Conservation (phyloP, 2,113 vertebrate species). For the Chaetodon trifascialis region DNA sequence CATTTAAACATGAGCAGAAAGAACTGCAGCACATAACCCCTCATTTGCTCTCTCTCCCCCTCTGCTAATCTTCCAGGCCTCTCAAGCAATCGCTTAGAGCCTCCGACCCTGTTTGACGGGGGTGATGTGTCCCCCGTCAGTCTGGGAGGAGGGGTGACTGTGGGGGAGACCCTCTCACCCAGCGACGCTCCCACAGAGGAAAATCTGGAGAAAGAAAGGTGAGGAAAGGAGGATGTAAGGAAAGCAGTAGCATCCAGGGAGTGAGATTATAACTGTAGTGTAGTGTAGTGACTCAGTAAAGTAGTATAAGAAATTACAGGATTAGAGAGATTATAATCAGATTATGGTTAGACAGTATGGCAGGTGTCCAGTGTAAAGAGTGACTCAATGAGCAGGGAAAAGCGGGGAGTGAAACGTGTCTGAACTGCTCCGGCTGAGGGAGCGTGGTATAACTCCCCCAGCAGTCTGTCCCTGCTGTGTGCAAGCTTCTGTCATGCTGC, state of each 20-base stretch:
- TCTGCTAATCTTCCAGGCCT: conserved; percentile 57
- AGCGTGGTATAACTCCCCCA: conserved; percentile 78
- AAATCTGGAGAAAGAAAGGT: conserved; percentile 88
- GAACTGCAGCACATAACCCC: background rate
- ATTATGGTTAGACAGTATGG: conserved; percentile 24
- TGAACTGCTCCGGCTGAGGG: conserved; percentile 70
- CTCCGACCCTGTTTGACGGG: conserved; percentile 64
- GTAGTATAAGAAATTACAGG: background rate
- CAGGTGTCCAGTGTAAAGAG: background rate
- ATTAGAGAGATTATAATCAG: conserved; percentile 2
- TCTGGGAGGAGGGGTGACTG: conserved; percentile 7
- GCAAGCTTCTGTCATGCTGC: conserved; percentile 80
- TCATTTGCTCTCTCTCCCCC: background rate
- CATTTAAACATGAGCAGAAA: no score
- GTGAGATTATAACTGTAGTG: conserved; percentile 2
- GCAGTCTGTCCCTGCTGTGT: conserved; percentile 80
- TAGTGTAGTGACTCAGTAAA: conserved; percentile 13
- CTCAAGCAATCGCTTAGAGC: conserved; percentile 71
- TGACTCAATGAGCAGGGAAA: conserved; percentile 2
- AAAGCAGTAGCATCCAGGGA: background rate
- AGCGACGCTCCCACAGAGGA: conserved; percentile 83
- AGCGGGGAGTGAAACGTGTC: conserved; percentile 20
- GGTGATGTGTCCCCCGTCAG: conserved; percentile 72
- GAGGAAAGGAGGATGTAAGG: conserved; percentile 61
- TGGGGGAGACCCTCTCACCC: conserved; percentile 65